Percentiles rank a stretch among this genome's conserved stretches.
Conservation (phyloP, 2,888 invertebrate genomes). For the Eristalis intricaria region DNA sequence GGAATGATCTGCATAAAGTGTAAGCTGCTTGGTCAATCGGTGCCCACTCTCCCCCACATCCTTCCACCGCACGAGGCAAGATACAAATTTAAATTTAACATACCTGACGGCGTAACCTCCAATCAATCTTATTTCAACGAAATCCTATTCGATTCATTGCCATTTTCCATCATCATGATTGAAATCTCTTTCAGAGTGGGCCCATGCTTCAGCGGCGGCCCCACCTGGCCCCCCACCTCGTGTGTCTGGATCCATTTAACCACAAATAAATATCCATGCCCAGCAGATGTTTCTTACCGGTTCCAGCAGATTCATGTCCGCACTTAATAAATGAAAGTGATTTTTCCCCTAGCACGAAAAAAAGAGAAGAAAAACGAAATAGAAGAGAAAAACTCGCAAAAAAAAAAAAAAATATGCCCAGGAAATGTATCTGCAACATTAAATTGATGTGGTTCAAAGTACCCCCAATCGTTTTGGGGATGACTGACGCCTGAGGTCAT, state of each 20-base stretch:
- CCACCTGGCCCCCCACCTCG: neutral
- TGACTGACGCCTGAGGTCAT: slow-evolving; percentile 25
- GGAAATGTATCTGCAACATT: slow-evolving; percentile 24
- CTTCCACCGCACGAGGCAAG: neutral
- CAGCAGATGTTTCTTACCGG: slow-evolving; percentile 9
- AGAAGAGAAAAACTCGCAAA: neutral
- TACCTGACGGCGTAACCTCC: neutral
- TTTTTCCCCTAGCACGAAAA: neutral
- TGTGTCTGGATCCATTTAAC: slow-evolving; percentile 5
- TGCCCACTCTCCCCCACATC: too few species aligned
- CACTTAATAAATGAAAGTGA: slow-evolving; percentile 44
- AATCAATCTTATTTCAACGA: neutral
- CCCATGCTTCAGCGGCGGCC: neutral
- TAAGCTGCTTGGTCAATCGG: too few species aligned
- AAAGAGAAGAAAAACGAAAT: neutral
- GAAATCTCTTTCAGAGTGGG: slow-evolving; percentile 5
- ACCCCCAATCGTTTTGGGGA: slow-evolving; percentile 10
- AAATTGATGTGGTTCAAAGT: slow-evolving; percentile 31
- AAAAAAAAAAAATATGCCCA: slow-evolving; percentile 1
- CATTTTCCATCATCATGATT: slow-evolving; percentile 14
- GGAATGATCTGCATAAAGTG: too few species aligned
- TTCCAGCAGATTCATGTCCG: slow-evolving; percentile 12
- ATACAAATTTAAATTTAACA: neutral
- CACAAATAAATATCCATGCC: slow-evolving; percentile 27
- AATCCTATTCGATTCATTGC: neutral